Evolutionary conservation across 2,797 vertebrate species (phyloP), one percentile per base, ranked within the genome.

Genomic region (Lindbergichthys nudifrons): DNA sequence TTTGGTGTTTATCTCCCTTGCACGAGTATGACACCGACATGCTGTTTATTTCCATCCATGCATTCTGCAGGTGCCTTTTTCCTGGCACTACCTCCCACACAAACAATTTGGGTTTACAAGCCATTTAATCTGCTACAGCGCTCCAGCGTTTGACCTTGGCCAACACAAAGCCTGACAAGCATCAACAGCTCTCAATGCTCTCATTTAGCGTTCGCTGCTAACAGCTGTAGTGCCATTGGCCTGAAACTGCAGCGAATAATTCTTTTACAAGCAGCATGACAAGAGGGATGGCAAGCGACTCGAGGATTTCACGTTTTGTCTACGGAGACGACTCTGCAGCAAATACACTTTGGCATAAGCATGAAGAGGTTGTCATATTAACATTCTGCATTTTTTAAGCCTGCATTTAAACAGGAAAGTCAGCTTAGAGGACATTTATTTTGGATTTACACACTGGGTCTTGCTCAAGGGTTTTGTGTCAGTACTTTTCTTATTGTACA

Each of bases 281-380:
- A 71, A 80, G 48, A 79, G 66, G 73, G 86, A 85, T 79, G 89
- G 85, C 82, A 81, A 85, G 81, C 84, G 58, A 67, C 78, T 69
- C 53, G 18, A 62, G 64, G 88, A 91, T 92, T 91, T 90, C 86
- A 90, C 73, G 87, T 90, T 74, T 9, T 87, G 88, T 90, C 89
- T 58, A 5, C 1, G 32, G 73, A 84, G 80, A 87, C 80, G 56
- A 79, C 75, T 53, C 47, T 14, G 74, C 79, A 73, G 89, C 86
- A 90, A 90, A 93, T 81, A 58, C 26, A 58, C 70, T 68, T 46
- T 86, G 85, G 79, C 91, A 81, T 80, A 18, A 83, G 87, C 82
- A 69, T 51, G 77, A 4, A 65, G 77, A 51, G 85, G 75, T 67
- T 87, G 90, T 92, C 85, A 88, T 77, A 26, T 80, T 68, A 53